Base-by-base conservation (phyloP, 2,797 vertebrate genomes). In the Dromococcyx pavoninus region DNA sequence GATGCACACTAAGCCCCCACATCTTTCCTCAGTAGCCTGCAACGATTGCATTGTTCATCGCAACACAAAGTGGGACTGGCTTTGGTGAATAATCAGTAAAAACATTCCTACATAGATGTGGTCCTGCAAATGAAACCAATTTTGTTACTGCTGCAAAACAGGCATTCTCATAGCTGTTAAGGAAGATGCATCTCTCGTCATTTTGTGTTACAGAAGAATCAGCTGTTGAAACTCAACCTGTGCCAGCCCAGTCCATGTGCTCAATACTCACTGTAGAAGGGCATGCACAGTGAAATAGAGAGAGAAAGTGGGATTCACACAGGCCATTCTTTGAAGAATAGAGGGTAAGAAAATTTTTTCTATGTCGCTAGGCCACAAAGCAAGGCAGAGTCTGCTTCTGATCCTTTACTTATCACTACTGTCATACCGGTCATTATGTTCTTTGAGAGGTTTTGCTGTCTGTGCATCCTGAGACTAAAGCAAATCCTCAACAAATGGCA, bases 31-130 rank as follows among this genome's bases (percentile, higher is more conserved):
- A 71, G 69, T 1, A 69, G 21, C 2, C 5, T 13, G 39, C 2
- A 86, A 44, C 39, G 39, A 13, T 23, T 27, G 7, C 2, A 10
- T 13, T 0, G 0, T 10, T 53, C 18, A 22, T 14, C 3, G 3
- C 4, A 6, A 65, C 58, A 64, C 58, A 77, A 91, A 73, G 28
- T 0, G 0, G 3, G 9, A 41, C 13, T 57, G 27, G 33, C 35
- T 80, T 70, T 64, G 41, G 44, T 71, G 19, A 86, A 80, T 13
- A 85, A 74, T 11, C 14, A 71, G 18, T 1, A 0, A 11, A 90
- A 93, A 53, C 9, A 15, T n/a, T 56, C 16, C n/a, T 46, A 4
- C 2, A 1, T 16, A 75, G 37, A 32, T 10, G 10, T 10, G 15
- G 16, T 78, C 43, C 30, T 46, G 71, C 70, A 78, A 70, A 35